Evolutionary conservation across 2,797 vertebrate species (phyloP).

Genomic region (Micropoecilia bifurca): DNA sequence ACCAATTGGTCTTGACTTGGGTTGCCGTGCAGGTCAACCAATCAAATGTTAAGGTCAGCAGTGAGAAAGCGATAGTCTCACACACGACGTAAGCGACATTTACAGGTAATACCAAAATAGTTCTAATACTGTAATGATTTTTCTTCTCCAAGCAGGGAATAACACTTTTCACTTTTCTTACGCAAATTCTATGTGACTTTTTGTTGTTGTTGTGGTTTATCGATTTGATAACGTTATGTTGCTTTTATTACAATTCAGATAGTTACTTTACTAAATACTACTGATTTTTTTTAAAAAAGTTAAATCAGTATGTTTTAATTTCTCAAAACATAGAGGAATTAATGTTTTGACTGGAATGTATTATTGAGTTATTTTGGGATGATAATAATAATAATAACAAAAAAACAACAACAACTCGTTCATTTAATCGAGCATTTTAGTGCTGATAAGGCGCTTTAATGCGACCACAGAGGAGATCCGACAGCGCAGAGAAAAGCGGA

Average conservation of each 20-base stretch:
- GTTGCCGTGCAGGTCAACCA: not conserved
- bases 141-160: not conserved
- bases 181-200: not conserved
- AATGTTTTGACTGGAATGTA: not conserved
- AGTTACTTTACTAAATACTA: not conserved
- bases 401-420: not conserved
- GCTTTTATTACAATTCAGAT: not conserved
- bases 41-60: no score
- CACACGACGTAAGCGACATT: not conserved
- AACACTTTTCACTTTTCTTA: not conserved
- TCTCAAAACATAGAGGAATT: not conserved
- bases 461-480: not conserved
- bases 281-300: no score
- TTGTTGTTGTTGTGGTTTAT: not conserved
- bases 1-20: not conserved
- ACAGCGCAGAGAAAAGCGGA: conserved; percentile 61
- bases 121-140: not conserved
- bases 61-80: not conserved
- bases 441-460: not conserved
- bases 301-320: no score
- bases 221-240: not conserved
- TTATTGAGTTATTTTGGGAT: not conserved
- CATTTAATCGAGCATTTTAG: not conserved
- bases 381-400: not conserved
- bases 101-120: not conserved